phyloP scores from a whole-genome alignment of 2,888 invertebrate genomes.

The Saturnia japonica region DNA sequence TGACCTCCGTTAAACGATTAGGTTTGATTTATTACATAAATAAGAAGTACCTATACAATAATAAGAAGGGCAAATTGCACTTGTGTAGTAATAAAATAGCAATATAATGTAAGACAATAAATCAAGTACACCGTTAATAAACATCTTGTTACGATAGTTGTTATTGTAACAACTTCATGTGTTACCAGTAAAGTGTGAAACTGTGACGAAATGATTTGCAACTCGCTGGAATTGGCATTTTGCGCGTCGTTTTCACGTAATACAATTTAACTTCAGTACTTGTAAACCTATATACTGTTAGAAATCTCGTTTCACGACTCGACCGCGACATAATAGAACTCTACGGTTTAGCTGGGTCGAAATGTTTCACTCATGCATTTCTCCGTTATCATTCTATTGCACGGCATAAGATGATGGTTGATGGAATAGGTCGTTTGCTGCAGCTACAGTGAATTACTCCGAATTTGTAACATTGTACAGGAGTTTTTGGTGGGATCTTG shows the following conservation, averaged over 20 bases:
- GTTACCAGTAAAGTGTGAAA: conserved; percentile 14
- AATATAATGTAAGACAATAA: conserved; percentile 11
- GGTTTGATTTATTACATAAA: conserved; percentile 4
- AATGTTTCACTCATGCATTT: neutral
- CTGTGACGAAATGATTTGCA: conserved; percentile 12
- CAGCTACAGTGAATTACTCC: no score
- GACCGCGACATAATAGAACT: neutral
- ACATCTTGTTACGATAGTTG: conserved; percentile 14
- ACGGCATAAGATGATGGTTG: no score
- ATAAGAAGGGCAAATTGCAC: conserved; percentile 5
- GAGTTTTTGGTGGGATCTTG: no score
- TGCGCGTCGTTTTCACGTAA: neutral
- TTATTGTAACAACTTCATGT: conserved; percentile 15
- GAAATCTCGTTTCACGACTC: neutral
- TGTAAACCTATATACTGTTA: neutral
- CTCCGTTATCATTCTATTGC: no score
- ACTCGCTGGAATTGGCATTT: neutral
- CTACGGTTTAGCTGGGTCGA: neutral
- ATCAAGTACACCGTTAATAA: conserved; percentile 11
- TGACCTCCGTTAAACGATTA: neutral
- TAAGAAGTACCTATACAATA: neutral
- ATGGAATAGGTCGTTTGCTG: no score
- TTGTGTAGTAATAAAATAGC: conserved; percentile 7
- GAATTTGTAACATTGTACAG: no score
- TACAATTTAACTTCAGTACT: neutral